phyloP scores from a whole-genome alignment of 2,797 vertebrate genomes.

The Vespertilio murinus region DNA sequence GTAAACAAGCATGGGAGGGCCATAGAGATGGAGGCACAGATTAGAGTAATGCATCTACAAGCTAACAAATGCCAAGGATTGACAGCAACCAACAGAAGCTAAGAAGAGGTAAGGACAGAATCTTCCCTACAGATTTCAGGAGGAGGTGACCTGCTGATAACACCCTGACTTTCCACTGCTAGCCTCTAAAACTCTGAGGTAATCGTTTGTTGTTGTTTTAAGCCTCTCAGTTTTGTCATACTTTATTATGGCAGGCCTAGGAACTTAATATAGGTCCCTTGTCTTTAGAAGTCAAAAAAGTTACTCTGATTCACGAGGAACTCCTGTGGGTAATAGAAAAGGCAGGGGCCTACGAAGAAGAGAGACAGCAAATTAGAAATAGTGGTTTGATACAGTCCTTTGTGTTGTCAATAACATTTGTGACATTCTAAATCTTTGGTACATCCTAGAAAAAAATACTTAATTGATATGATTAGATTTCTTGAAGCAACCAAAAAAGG shows the following conservation, averaged over 20 bases:
- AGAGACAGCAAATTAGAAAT: background rate
- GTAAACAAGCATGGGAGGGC: background rate
- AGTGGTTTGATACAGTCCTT: background rate
- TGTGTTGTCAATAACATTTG: background rate
- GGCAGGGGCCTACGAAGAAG: background rate
- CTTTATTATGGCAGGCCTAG: background rate
- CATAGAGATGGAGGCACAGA: background rate
- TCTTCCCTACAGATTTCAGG: background rate
- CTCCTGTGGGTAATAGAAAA: background rate
- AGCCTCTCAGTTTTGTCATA: background rate
- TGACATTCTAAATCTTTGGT: background rate
- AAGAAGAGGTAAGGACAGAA: background rate
- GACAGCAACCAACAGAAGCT: background rate
- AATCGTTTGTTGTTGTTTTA: background rate
- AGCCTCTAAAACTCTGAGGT: background rate
- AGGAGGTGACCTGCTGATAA: background rate
- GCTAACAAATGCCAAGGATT: background rate
- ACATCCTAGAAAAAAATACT: background rate
- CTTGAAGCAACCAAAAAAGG: background rate
- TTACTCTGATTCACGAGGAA: background rate
- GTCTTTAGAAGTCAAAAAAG: conserved; percentile 8
- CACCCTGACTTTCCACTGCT: background rate
- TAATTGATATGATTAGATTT: background rate
- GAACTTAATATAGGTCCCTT: background rate
- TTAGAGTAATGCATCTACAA: background rate